Evolutionary conservation across 2,113 vertebrate genomes (phyloP), one percentile per base, ranked within the genome.

Genomic region (Apteryx mantelli): DNA sequence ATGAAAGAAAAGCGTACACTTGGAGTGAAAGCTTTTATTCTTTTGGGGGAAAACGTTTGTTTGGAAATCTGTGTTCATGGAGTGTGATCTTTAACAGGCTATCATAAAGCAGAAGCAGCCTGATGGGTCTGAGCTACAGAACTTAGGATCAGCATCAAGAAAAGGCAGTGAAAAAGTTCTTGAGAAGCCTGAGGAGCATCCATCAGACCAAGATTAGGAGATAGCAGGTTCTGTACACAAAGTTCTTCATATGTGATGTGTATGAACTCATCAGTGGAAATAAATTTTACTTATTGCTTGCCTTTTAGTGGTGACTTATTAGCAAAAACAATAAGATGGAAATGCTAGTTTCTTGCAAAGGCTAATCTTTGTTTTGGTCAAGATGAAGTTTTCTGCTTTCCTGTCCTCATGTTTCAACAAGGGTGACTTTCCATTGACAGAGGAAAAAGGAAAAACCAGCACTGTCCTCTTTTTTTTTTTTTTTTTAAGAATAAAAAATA

Each of bases 341-440:
- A 44, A 18, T 55, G 55, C 25, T 3, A 38, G 8, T 83, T 91
- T 86, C 13, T 74, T 65, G 16, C 4, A 1, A 34, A 3, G 22
- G 32, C 55, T 56, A 13, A 32, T 76, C 42, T 79, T 69, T 61
- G 5, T 40, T 7, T 64, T 48, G 38, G 24, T 52, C 38, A 38
- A 56, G 76, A 15, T 65, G 63, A n/a, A 88, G 1, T 18, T 48
- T 85, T 42, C 44, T 70, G 38, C 38, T 74, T 64, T 79, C 74
- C 46, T 34, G 34, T 44, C 60, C 52, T 88, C 11, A 0, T 9
- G 44, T 85, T 93, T 60, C 65, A n/a, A 55, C 65, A 36, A 28
- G 20, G 74, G 36, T 22, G 34, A 13, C 0, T 0, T 88, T 30
- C 52, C 14, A 4, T 63, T 82, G 73, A 13, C 30, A 36, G 36